Evolutionary conservation across 2,797 vertebrate genomes (phyloP).

Genomic region (Echeneis naucrates): DNA sequence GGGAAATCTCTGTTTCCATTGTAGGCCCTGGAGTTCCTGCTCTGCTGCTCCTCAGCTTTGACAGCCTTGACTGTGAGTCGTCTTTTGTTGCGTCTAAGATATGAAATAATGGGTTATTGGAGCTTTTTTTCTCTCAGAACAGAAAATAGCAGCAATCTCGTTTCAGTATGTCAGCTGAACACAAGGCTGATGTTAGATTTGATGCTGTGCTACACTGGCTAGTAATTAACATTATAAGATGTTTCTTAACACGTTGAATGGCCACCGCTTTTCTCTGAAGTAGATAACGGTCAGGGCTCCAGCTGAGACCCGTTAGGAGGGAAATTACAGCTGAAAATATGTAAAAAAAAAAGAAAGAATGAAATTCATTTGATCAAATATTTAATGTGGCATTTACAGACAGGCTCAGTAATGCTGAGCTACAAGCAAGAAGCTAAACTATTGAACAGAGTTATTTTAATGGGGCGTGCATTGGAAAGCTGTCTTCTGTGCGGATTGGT

Average conservation of each 20-base stretch:
- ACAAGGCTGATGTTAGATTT: conserved; percentile 50
- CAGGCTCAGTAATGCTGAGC: not conserved
- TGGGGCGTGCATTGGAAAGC: not conserved
- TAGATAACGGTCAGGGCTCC: not conserved
- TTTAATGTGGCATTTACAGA: not conserved
- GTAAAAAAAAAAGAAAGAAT: not conserved
- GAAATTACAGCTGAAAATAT: not conserved
- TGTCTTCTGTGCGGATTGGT: conserved; percentile 7
- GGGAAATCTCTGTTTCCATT: not conserved
- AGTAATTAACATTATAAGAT: conserved; percentile 27
- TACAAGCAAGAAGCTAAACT: not conserved
- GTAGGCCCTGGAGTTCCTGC: conserved; percentile 77
- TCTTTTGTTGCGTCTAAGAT: not conserved
- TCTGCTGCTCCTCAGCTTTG: conserved; percentile 68
- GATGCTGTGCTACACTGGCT: conserved; percentile 1
- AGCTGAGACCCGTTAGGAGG: not conserved
- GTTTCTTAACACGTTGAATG: conserved; percentile 10
- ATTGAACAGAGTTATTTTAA: not conserved
- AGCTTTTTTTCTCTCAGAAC: not conserved
- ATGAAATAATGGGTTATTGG: not conserved
- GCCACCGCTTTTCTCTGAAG: not conserved
- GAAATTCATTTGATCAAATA: not conserved
- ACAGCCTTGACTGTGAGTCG: conserved; percentile 70
- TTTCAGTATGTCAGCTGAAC: conserved; percentile 38
- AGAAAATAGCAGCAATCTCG: conserved; percentile 46